Base-by-base conservation (phyloP, 1,140 invertebrate species). In the Drosophila subpulchrella region DNA sequence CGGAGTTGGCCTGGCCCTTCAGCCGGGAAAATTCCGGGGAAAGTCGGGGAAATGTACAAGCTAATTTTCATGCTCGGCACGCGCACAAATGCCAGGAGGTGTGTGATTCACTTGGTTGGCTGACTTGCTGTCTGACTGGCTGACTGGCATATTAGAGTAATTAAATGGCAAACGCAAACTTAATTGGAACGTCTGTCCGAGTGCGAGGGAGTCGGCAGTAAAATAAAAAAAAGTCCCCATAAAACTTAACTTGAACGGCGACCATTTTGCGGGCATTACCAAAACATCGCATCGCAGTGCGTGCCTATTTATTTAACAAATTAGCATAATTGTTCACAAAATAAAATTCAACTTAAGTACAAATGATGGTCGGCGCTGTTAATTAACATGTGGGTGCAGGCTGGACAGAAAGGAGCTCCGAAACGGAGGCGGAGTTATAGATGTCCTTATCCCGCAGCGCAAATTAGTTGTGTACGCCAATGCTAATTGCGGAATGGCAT, bases 311-410 rank as follows among this genome's bases (percentile, higher is more conserved):
- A 88, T 90, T 90, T 90, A 90, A 83, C 86, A 90, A 90, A 90
- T 90, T 90, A 90, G 86, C 86, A 90, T 90, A 90, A 90, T 90
- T 90, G 86, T 90, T 91, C 82, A 91, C 78, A 83, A 90, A 90
- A 90, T 91, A 90, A 90, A 90, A 90, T 88, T 90, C 86, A 90
- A 90, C 88, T 90, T 90, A 90, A 91, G 79, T 90, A 90, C 86
- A 90, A 91, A 88, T 88, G 86, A 89, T 89, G 83, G 71, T 53
- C 60, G 50, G 42, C 56, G 78, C 75, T 83, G 82, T 81, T 91
- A 90, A 90, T 91, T 90, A 91, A 88, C 81, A 91, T 79, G 85
- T 89, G 81, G 75, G 75, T 91, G 65, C 72, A 78, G 72, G 72
- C 60, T 41, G 73, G 47, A 67, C 54, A 58, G 7, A 58, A 27